Base-by-base conservation (phyloP, 2,797 vertebrate genomes). In the Malacoraja senta region DNA sequence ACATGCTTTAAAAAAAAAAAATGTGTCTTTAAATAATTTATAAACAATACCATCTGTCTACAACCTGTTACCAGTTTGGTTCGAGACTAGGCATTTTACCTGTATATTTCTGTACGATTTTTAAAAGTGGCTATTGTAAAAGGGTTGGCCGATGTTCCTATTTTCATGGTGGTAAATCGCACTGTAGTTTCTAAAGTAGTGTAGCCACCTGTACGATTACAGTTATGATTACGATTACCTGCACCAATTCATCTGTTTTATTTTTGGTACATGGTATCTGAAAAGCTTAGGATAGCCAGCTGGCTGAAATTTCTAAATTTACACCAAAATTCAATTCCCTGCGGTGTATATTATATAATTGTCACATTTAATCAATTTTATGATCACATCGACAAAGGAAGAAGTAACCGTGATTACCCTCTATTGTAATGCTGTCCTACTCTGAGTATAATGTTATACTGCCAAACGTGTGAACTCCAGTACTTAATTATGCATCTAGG, bases 151-250 rank as follows among this genome's bases (percentile, higher is more conserved):
- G 1, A 10, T 29, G 81, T 84, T 24, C 53, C 26, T 44, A 38
- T 58, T 83, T 83, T 83, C 80, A 83, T 83, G 24, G 83, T 61
- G 26, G 83, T n/a, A 86, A 86, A 86, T n/a, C 53, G 61, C 58
- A 86, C 83, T 61, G 83, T 29, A 86, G 83, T 17, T 29, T 63
- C 26, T 58, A 26, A 61, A 63, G 53, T 61, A 29, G 24, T 9
- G 2, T 84, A 58, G 53, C 58, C 83, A 86, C 44, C 58, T 29
- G 58, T n/a, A 63, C 61, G 53, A 84, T 84, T 61, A 3, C 44
- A 53, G 44, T 7, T 53, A 53, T 53, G 4, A 53, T 53, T 44
- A 44, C 44, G 44, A 44, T 44, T 53, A 53, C 44, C 44, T 53
- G 44, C 6, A 63, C 29, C 58, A n/a, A 84, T 58, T 84, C 6